Conservation (phyloP, 2,113 vertebrate species). For the Ciconia maguari region DNA sequence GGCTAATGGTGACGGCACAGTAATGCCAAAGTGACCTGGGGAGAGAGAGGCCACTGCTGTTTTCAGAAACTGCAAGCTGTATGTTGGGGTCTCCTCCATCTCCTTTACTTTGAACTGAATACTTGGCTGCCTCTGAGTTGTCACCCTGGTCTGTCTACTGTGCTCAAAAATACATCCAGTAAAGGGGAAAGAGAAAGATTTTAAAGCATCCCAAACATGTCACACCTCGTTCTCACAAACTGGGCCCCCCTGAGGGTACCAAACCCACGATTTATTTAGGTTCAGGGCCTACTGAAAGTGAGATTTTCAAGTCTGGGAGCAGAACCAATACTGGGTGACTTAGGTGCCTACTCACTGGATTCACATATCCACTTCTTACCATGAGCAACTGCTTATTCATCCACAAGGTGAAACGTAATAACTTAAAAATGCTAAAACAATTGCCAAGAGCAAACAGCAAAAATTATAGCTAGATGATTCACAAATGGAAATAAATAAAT, state of each 20-base stretch:
- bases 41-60: not conserved
- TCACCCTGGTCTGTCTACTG: not conserved
- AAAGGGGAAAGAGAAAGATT: not conserved
- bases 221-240: not conserved
- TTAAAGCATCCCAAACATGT: not conserved
- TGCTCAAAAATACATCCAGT: not conserved
- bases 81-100: not conserved
- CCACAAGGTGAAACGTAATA: not conserved
- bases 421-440: conserved; percentile 10
- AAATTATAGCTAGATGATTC: not conserved
- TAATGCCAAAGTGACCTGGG: not conserved
- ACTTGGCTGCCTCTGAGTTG: not conserved
- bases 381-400: not conserved
- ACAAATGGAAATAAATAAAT: conserved; percentile 9
- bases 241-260: not conserved
- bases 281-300: not conserved
- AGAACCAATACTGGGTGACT: not conserved
- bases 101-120: not conserved
- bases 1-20: not conserved
- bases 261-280: not conserved
- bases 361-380: not conserved
- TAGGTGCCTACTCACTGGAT: not conserved
- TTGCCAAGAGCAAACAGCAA: not conserved
- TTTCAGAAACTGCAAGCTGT: not conserved
- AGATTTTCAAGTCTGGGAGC: not conserved